Evolutionary conservation across 2,797 vertebrate species (phyloP).

Genomic region (Sebastes cheni): DNA sequence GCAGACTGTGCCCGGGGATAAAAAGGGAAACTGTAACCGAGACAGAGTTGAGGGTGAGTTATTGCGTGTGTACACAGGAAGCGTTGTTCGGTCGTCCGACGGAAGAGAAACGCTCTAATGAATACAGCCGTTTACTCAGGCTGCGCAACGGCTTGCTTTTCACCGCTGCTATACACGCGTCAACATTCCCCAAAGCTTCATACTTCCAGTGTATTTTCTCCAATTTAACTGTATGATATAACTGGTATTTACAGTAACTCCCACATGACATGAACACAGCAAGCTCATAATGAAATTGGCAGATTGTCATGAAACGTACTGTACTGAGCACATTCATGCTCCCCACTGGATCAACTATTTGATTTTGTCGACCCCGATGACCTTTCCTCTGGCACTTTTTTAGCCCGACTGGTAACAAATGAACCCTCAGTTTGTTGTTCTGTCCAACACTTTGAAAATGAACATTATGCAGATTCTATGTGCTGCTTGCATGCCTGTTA

Average conservation of each 20-base stretch:
- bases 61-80: not conserved
- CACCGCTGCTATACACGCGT: not conserved
- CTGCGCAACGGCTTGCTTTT: not conserved
- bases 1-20: not conserved
- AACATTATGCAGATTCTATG: not conserved
- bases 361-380: too few relatives aligned
- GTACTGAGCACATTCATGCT: not conserved
- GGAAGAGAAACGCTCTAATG: not conserved
- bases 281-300: not conserved
- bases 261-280: not conserved
- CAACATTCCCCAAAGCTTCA: not conserved
- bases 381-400: too few relatives aligned
- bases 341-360: not conserved
- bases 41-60: not conserved
- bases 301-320: not conserved
- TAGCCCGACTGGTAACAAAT: not conserved
- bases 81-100: not conserved
- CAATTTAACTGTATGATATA: not conserved
- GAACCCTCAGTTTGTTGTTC: not conserved
- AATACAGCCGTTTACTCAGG: not conserved
- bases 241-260: not conserved
- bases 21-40: not conserved
- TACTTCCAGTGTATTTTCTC: not conserved
- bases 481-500: not conserved
- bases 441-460: not conserved